Conservation (phyloP, 2,888 invertebrate species). For the Rhamnusium bicolor region DNA sequence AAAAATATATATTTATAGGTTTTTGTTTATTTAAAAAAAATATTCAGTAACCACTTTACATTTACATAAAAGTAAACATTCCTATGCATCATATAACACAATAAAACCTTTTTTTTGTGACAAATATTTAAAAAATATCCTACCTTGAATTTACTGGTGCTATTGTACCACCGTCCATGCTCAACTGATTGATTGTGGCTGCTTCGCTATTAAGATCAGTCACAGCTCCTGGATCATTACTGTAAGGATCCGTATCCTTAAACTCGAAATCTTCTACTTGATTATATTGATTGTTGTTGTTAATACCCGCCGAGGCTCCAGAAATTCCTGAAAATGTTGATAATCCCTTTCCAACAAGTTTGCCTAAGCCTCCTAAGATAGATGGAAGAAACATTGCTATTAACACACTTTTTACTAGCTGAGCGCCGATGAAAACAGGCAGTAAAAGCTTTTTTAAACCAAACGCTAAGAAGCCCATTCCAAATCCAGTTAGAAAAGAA, state of each 20-base stretch:
- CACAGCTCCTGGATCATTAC: constrained; percentile 65
- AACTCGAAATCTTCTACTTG: constrained; percentile 82
- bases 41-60: too few species aligned
- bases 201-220: constrained; percentile 67
- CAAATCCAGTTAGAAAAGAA: constrained; percentile 78
- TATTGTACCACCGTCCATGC: constrained; percentile 50
- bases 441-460: constrained; percentile 88
- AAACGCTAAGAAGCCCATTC: constrained; percentile 81
- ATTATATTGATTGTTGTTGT: constrained; percentile 62
- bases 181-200: constrained; percentile 57
- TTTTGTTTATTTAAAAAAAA: too few species aligned
- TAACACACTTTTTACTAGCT: constrained; percentile 86
- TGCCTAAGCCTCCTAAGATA: constrained; percentile 86
- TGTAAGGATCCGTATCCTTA: constrained; percentile 77
- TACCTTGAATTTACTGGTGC: constrained; percentile 65
- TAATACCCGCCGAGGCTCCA: constrained; percentile 67
- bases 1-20: too few species aligned
- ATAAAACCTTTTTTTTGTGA: too few species aligned
- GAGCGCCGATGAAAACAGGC: constrained; percentile 86
- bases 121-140: not conserved
- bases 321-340: constrained; percentile 76
- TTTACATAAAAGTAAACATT: too few species aligned
- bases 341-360: constrained; percentile 86
- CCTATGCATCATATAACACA: too few species aligned
- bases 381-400: constrained; percentile 90